A percentile compares a stretch with the other conserved stretches of the same genome.
phyloP scores from a whole-genome alignment of 2,888 invertebrate genomes.

The Marasmarcha lunaedactyla region DNA sequence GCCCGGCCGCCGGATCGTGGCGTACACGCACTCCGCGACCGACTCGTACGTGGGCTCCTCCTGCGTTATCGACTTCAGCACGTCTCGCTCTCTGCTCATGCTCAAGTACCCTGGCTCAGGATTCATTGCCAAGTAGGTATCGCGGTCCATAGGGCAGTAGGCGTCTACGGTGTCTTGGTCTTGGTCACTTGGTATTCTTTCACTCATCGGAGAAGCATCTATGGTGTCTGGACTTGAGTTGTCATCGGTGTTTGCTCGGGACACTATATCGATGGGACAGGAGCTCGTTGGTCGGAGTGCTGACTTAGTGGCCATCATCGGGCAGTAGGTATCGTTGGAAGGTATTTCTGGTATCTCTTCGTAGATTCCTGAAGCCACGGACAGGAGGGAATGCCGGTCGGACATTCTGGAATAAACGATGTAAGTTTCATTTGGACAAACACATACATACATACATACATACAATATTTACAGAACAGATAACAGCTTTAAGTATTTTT shows the following conservation, averaged over 20 bases:
- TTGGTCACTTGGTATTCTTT: too few species aligned
- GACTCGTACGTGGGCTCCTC: conserved; percentile 53
- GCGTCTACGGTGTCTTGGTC: neutral
- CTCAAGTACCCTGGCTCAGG: conserved; percentile 9
- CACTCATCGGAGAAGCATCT: too few species aligned
- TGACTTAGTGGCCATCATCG: neutral
- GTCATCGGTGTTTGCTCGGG: neutral
- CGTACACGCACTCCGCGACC: conserved; percentile 43
- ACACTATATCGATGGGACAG: neutral
- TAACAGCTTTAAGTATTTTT: too few species aligned
- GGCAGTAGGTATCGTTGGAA: conserved; percentile 6
- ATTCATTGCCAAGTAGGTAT: neutral
- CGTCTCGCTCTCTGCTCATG: conserved; percentile 16
- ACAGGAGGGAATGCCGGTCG: conserved; percentile 69
- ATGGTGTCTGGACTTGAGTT: neutral
- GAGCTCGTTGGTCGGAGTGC: neutral
- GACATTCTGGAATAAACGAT: conserved; percentile 24
- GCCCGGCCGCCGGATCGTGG: conserved; percentile 27
- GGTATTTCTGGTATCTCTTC: conserved; percentile 72
- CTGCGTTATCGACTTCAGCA: conserved; percentile 10
- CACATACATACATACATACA: neutral
- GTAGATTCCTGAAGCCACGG: conserved; percentile 75
- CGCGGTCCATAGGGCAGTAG: conserved; percentile 7
- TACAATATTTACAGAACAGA: too few species aligned
- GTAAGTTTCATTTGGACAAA: neutral